phyloP scores from a whole-genome alignment of 2,113 vertebrate genomes.

The Puffinus mauretanicus region DNA sequence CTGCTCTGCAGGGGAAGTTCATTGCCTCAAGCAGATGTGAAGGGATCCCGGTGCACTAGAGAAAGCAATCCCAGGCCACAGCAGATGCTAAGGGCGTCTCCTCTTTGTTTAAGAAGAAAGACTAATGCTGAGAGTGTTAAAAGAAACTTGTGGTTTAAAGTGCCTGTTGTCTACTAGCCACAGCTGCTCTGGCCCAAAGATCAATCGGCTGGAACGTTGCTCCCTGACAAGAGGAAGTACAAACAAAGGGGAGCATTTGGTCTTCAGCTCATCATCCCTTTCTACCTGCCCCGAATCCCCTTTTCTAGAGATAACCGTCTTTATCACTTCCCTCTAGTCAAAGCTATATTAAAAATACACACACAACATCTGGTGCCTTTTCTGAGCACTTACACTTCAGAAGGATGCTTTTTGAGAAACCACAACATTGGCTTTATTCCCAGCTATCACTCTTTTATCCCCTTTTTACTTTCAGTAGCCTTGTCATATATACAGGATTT shows the following conservation, averaged over 20 bases:
- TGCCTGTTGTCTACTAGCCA: neutral
- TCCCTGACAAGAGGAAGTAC: neutral
- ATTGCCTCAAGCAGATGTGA: neutral
- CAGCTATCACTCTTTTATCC: constrained; percentile 47
- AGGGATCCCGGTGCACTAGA: neutral
- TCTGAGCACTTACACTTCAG: constrained; percentile 26
- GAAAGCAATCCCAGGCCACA: neutral
- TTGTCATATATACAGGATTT: constrained; percentile 10
- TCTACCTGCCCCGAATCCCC: neutral
- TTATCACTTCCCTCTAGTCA: neutral
- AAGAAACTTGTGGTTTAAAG: neutral
- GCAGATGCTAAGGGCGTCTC: neutral
- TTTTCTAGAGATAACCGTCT: neutral
- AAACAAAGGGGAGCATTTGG: neutral
- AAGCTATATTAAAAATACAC: constrained; percentile 21
- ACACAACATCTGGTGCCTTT: constrained; percentile 44
- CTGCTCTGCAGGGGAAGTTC: neutral
- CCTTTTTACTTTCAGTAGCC: constrained; percentile 37
- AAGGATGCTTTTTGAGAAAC: constrained; percentile 46
- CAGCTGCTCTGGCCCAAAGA: neutral
- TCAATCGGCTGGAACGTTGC: neutral
- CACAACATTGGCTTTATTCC: constrained; percentile 52
- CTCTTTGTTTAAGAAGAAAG: neutral
- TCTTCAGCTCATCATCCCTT: neutral
- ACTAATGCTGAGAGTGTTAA: neutral